Evolutionary conservation across 2,888 invertebrate species (phyloP).

Genomic region (Mellilla xanthometata): DNA sequence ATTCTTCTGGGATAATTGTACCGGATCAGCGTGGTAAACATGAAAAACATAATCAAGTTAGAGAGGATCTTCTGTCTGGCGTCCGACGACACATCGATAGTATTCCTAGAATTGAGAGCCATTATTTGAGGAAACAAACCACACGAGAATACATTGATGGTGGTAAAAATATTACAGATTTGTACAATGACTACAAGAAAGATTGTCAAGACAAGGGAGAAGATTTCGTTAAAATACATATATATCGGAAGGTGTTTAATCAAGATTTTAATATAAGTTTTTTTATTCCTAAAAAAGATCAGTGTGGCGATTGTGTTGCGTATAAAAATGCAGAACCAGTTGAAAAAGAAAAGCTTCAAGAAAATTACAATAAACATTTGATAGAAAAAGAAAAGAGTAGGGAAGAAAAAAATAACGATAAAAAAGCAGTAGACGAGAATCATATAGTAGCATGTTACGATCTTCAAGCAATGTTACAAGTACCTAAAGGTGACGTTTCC

Average conservation of each 20-base stretch:
- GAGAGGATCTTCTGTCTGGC: too few relatives aligned
- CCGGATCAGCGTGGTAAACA: conserved; percentile 20
- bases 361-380: conserved; percentile 27
- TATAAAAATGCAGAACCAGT: conserved; percentile 10
- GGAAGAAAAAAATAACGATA: conserved; percentile 29
- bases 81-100: neutral
- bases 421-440: conserved; percentile 23
- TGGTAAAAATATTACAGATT: neutral
- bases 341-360: conserved; percentile 22
- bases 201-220: neutral
- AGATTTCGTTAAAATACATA: neutral
- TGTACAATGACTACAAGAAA: neutral
- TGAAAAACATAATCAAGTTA: neutral
- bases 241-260: neutral
- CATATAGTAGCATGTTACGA: conserved; percentile 28
- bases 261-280: conserved; percentile 11
- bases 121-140: neutral
- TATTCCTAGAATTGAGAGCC: neutral
- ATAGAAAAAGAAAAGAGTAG: conserved; percentile 29
- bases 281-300: conserved; percentile 34
- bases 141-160: neutral
- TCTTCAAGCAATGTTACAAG: conserved; percentile 31
- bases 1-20: too few relatives aligned
- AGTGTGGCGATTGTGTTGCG: conserved; percentile 29
- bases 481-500: conserved; percentile 18